Conservation (phyloP, 2,113 vertebrate genomes). For the Columbina picui region DNA sequence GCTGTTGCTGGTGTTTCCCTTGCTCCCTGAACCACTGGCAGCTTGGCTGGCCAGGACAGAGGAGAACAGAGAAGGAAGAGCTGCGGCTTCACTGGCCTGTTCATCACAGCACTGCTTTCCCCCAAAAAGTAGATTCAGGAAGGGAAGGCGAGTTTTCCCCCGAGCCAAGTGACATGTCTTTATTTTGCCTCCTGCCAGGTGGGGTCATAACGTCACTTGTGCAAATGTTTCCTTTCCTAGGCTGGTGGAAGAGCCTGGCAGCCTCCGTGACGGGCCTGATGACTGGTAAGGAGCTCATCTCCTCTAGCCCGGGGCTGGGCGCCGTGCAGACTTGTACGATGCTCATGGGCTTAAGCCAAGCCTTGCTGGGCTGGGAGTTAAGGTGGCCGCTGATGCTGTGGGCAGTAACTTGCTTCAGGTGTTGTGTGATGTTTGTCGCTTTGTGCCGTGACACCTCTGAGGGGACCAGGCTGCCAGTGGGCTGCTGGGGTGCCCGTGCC, state of each 20-base stretch:
- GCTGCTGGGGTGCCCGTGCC: neutral
- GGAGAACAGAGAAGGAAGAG: neutral
- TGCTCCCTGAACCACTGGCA: neutral
- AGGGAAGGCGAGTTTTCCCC: fast-evolving
- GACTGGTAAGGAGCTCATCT: neutral
- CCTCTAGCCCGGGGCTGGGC: neutral
- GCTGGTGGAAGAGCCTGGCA: constrained; percentile 3
- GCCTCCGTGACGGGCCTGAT: neutral
- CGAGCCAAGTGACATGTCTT: neutral
- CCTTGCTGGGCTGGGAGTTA: neutral
- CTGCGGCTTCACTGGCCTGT: fast-evolving
- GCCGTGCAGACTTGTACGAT: fast-evolving
- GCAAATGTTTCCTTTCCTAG: neutral
- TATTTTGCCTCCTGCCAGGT: neutral
- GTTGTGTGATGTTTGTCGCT: neutral
- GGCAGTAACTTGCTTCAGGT: neutral
- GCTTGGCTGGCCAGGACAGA: neutral
- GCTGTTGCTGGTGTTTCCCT: neutral
- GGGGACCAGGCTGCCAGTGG: neutral
- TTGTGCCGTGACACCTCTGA: fast-evolving
- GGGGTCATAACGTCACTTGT: neutral
- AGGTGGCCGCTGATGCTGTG: neutral
- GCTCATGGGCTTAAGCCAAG: neutral
- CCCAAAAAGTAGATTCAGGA: neutral
- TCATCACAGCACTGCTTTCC: neutral